Percentiles rank a stretch among this genome's conserved stretches.
Conservation (phyloP, 2,113 vertebrate genomes). For the Myrmophylax atrothorax region DNA sequence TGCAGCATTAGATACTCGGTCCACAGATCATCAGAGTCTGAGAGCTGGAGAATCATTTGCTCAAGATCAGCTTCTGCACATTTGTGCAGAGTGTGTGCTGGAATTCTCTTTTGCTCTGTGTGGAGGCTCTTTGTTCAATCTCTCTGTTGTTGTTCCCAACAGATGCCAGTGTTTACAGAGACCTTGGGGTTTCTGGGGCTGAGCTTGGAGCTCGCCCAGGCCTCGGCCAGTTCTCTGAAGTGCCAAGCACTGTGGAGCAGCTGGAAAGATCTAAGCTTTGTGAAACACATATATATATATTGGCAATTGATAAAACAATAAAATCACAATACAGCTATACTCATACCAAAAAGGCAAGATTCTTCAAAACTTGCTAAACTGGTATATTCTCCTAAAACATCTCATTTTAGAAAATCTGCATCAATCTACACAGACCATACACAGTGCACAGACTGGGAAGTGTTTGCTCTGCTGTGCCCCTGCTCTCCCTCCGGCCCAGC, state of each 20-base stretch:
- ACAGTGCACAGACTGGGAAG: constrained; percentile 77
- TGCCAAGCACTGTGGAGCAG: constrained; percentile 80
- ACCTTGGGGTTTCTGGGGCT: constrained; percentile 83
- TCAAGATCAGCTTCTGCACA: neutral
- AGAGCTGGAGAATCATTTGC: constrained; percentile 80
- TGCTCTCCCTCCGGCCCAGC: constrained; percentile 68
- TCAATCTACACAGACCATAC: constrained; percentile 80
- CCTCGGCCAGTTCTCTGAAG: constrained; percentile 66
- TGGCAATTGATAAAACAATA: constrained; percentile 87
- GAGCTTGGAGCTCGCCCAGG: constrained; percentile 71
- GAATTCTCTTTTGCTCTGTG: constrained; percentile 47
- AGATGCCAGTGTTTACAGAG: constrained; percentile 83
- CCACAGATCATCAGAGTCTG: constrained; percentile 80
- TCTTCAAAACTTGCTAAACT: constrained; percentile 71
- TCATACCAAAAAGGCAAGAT: constrained; percentile 79
- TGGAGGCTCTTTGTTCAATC: constrained; percentile 55
- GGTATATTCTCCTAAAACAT: constrained; percentile 79
- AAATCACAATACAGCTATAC: constrained; percentile 89
- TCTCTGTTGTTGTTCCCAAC: constrained; percentile 64
- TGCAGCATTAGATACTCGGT: constrained; percentile 85
- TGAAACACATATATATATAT: constrained; percentile 85
- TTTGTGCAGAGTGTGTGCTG: constrained; percentile 65
- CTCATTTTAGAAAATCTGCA: constrained; percentile 78
- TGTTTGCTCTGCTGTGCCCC: constrained; percentile 42
- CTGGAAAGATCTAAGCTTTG: constrained; percentile 82